Evolutionary conservation across 2,888 invertebrate species (phyloP).

Genomic region (Drosophila buzzatii): DNA sequence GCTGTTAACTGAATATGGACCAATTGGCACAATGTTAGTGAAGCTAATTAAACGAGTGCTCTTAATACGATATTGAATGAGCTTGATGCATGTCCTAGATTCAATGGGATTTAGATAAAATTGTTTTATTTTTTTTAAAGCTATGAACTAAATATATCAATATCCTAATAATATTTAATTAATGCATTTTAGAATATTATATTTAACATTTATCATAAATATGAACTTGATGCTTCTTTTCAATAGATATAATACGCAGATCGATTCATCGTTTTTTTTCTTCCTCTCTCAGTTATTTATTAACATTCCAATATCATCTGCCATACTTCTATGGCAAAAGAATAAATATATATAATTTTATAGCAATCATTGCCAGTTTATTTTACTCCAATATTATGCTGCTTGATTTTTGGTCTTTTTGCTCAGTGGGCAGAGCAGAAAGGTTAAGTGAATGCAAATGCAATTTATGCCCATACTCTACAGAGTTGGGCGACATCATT

Average conservation of each 20-base stretch:
- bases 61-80: slow-evolving; percentile 4
- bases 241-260: background rate
- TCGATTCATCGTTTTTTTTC: background rate
- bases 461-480: slow-evolving; percentile 54
- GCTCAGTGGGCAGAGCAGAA: slow-evolving; percentile 44
- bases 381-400: background rate
- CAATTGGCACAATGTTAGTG: slow-evolving; percentile 28
- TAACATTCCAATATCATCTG: background rate
- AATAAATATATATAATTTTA: background rate
- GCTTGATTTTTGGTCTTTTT: slow-evolving; percentile 23
- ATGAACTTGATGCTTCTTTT: background rate
- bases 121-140: no score
- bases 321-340: background rate
- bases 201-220: no score
- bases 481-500: slow-evolving; percentile 61
- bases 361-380: background rate
- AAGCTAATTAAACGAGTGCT: slow-evolving; percentile 22
- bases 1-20: slow-evolving; percentile 13
- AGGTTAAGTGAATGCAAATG: slow-evolving; percentile 78
- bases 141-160: background rate
- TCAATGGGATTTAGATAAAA: background rate
- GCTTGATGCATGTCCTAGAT: background rate
- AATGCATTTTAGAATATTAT: no score
- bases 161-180: background rate
- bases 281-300: no score